These are phyloP conservation scores for Oscheius sp. DNA, from an alignment of 2,888 invertebrate species.

Conservation along the genomic window DNA sequence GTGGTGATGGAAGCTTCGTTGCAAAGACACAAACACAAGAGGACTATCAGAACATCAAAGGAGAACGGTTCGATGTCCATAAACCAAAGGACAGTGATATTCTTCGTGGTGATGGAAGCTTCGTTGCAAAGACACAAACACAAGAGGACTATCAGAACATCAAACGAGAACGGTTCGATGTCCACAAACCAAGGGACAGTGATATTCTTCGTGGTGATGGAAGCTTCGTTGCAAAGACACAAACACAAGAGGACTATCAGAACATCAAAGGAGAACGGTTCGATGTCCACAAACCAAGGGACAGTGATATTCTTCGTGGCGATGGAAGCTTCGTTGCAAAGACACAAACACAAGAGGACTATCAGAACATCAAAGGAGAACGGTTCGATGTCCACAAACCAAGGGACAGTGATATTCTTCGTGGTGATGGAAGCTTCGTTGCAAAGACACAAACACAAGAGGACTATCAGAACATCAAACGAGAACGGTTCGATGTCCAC, in stretches of 20 bases:
- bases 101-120: not conserved
- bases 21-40: not conserved
- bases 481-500: not conserved
- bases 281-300: not conserved
- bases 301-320: not conserved
- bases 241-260: not conserved
- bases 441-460: not conserved
- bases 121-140: not conserved
- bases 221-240: not conserved
- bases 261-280: not conserved
- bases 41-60: not conserved
- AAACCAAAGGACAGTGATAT: not conserved
- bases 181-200: not conserved
- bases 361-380: not conserved
- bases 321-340: not conserved
- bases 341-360: slow-evolving; percentile 2
- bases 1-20: not conserved
- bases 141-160: not conserved
- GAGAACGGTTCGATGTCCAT: not conserved
- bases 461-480: not conserved
- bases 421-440: not conserved
- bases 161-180: not conserved
- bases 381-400: not conserved
- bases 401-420: not conserved
- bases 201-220: not conserved